Percentiles rank a stretch among this genome's conserved stretches.
phyloP scores from a whole-genome alignment of 1,140 invertebrate species.

The Platyscapa corneri region DNA sequence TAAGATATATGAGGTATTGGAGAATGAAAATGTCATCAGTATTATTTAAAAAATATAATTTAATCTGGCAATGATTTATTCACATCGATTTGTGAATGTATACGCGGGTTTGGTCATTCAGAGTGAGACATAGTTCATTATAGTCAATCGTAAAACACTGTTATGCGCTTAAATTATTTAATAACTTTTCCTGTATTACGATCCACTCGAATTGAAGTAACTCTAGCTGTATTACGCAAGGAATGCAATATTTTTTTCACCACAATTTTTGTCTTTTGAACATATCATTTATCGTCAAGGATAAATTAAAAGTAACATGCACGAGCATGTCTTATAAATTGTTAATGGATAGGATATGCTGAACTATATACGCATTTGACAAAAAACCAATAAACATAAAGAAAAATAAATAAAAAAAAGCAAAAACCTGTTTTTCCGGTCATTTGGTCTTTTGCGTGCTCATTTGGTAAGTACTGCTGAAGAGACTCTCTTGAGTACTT shows the following conservation, averaged over 20 bases:
- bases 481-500: background rate
- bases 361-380: background rate
- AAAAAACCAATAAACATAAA: constrained; percentile 9
- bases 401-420: constrained; percentile 47
- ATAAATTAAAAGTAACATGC: background rate
- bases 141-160: constrained; percentile 7
- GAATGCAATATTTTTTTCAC: background rate
- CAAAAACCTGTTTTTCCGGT: constrained; percentile 45
- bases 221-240: background rate
- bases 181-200: constrained; percentile 12
- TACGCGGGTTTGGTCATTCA: background rate
- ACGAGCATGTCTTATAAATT: background rate
- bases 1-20: background rate
- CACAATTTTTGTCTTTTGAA: background rate
- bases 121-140: background rate
- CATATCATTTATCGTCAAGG: background rate
- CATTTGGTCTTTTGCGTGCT: background rate
- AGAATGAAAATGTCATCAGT: background rate
- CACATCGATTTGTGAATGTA: background rate
- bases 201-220: background rate
- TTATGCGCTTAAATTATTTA: constrained; percentile 35
- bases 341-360: background rate
- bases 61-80: background rate
- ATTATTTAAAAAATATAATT: background rate
- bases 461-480: background rate